Conservation (phyloP, 2,797 vertebrate species). For the Acrossocheilus wenchowensis region DNA sequence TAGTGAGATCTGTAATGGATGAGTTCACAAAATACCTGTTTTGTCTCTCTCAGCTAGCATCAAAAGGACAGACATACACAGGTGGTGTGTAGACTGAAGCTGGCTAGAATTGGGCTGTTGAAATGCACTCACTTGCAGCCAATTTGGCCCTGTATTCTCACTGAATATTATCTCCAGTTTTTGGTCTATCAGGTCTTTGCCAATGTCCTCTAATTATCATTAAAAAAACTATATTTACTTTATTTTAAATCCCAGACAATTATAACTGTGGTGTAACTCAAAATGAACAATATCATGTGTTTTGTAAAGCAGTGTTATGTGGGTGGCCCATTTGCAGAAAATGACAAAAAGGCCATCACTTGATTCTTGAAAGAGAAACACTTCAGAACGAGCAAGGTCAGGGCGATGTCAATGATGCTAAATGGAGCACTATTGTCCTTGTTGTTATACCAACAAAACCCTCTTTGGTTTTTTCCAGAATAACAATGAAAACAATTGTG, state of each 20-base stretch:
- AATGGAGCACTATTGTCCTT: constrained; percentile 11
- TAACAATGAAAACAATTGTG: constrained; percentile 40
- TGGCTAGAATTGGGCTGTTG: constrained; percentile 25
- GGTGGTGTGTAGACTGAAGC: constrained; percentile 43
- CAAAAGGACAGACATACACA: constrained; percentile 28
- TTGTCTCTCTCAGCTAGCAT: constrained; percentile 38
- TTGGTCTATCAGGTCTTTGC: constrained; percentile 53
- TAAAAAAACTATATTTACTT: constrained; percentile 35
- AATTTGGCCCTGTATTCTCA: constrained; percentile 28
- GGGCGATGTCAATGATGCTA: not conserved
- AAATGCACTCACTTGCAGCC: constrained; percentile 20
- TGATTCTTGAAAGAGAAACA: not conserved
- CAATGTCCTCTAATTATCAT: constrained; percentile 43
- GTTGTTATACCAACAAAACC: constrained; percentile 31
- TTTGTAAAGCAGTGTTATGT: constrained; percentile 5
- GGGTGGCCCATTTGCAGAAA: constrained; percentile 22
- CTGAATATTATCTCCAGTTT: constrained; percentile 27
- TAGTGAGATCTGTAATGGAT: constrained; percentile 30
- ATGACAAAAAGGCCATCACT: constrained; percentile 21
- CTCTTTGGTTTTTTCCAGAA: not conserved
- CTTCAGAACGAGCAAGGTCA: not conserved
- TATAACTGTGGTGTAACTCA: not conserved
- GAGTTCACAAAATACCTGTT: constrained; percentile 28
- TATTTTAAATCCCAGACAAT: constrained; percentile 2
- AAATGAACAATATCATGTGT: not conserved